Evolutionary conservation across 2,888 invertebrate genomes (phyloP), one percentile per base, ranked within the genome.

Genomic region (Metalampra italica): DNA sequence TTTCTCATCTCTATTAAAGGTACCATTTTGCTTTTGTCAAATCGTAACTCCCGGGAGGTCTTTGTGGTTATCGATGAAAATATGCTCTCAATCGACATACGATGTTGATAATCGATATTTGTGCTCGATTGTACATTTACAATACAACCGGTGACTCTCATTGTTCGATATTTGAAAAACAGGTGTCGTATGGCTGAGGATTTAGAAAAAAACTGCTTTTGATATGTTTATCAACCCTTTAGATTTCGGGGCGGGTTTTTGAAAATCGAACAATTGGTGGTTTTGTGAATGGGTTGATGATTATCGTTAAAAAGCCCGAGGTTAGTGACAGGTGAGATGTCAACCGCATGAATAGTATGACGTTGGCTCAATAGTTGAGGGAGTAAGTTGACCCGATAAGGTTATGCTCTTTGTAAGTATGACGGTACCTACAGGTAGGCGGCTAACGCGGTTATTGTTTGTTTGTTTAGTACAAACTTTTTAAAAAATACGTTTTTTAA

Each of bases 151-250:
- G 65, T 69, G 75, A 72, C 71, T 77, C 69, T 69, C 64, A 72
- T 79, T 76, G 75, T 81, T 71, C 63, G 60, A 56, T 63, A 36
- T 36, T 68, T 67, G 71, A 82, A 75, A 86, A 86, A 86, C 87
- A 88, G 86, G 89, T 88, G 83, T 78, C 67, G 64, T 66, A 64
- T 67, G 57, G 52, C 63, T 63, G 60, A 63, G 68, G 70, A 68
- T 60, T 55, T 57, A 54, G 58, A 57, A 64, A 59, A 57, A 74
- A 72, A 74, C 64, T 61, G 62, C 75, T 72, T 83, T 88, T 88
- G 87, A 88, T 86, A 87, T 87, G 82, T 88, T 88, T 88, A 88
- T 88, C 86, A 85, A 83, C 80, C 81, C 83, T 84, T 85, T 83
- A 65, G 58, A 66, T 64, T 62, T 69, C 64, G 79, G 77, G 86